Base-by-base conservation (phyloP, 2,797 vertebrate genomes). In the Sebastolobus altivelis region DNA sequence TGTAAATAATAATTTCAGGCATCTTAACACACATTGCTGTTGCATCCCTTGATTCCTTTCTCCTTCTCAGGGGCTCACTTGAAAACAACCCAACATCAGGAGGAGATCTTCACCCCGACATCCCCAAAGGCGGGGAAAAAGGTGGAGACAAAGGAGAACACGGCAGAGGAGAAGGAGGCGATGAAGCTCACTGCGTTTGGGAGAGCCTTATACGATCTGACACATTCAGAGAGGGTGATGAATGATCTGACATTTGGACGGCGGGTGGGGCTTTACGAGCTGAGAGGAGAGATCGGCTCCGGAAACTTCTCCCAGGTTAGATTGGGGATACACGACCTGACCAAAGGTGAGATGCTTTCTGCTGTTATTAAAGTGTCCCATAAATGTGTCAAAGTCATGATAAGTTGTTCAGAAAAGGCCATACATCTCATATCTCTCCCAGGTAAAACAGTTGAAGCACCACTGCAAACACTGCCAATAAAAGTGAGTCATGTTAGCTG, bases 241-340 rank as follows among this genome's bases (percentile, higher is more conserved):
- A 75, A 91, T 37, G 96, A 96, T 16, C 73, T 95, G 72, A 79
- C 73, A 1, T 91, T 93, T n/a, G 95, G 94, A 27, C 90, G 91
- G 1, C 85, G 94, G 25, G 90, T 95, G 46, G 93, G 93, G 4
- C 86, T 96, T 73, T 96, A 96, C 1, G 91, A 96, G 77, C 89
- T 96, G 54, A 93, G 92, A 3, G 95, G 95, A 46, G 92, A 93
- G 77, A 95, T 96, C 0, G 95, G 95, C 54, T 89, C 82, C 0
- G 95, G 96, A 3, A 96, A 95, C 91, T 96, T 96, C 80, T 95
- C 96, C 38, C 90, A 93, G 33, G 96, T 96, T 79, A 92, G 91
- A 82, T 58, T 96, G 69, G 95, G 95, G 40, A 93, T 95, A 69
- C 96, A 96, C 66, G 92, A 93, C 79, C 84, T 96, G 82, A 96